Evolutionary conservation across 2,797 vertebrate genomes (phyloP), one percentile per base, ranked within the genome.

Genomic region (Myotis vivesi): DNA sequence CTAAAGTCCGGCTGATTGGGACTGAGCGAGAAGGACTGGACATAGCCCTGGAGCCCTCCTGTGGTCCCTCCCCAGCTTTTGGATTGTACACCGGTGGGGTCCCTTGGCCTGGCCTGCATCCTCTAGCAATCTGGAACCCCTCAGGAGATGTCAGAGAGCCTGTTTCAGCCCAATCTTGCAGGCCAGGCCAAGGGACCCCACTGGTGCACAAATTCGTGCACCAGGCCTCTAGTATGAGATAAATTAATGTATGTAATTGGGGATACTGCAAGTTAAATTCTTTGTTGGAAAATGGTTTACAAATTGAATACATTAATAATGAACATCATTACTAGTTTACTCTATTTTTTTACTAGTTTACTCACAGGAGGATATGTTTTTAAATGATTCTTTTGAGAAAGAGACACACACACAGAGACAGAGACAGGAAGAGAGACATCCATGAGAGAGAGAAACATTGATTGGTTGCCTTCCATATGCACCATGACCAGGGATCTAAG

Each of bases 271-370:
- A 41, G 64, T 77, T 89, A 62, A 84, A 77, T 76, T 95, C 36
- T 86, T 95, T 46, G 23, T 53, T 94, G 36, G 28, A 69, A 94
- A 91, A 68, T 87, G 17, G 22, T 71, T 94, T 93, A 75, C 6
- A 80, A 79, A 94, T 80, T 90, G 79, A 93, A 92, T 77, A 71
- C 10, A 71, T 90, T 89, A 88, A 59, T 92, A 91, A 90, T 46
- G 30, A 71, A 38, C 41, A 83, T 77, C 25, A 55, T 46, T 57
- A 33, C 72, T 68, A 46, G 66, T 79, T 91, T 96, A 76, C 19
- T 23, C 36, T 38, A n/a, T 11, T 13, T 76, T 75, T 76, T 68
- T 30, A 62, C 59, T 62, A 62, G 59, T 66, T 66, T 64, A 64
- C n/a, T 68, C 17, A 33, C n/a, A 8, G 16, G 16, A 66, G n/a